These are phyloP conservation scores for Tridacna crocea DNA, from an alignment of 2,888 invertebrate genomes.

Conservation along the genomic window DNA sequence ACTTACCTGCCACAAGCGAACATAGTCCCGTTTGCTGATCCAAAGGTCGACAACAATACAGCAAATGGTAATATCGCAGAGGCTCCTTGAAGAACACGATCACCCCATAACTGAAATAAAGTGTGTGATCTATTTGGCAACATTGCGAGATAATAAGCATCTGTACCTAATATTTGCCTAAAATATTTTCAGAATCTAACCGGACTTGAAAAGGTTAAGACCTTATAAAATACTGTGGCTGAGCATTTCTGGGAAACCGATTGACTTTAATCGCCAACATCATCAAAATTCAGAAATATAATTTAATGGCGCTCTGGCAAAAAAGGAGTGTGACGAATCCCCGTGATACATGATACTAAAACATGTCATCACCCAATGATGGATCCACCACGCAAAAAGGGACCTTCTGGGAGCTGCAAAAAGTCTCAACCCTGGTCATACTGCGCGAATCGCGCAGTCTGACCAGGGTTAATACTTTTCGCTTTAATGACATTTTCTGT, in stretches of 20 bases:
- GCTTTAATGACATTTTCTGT: too few relatives aligned
- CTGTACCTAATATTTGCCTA: neutral
- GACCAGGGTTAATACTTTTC: too few relatives aligned
- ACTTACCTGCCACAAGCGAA: conserved; percentile 85
- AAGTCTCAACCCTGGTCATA: too few relatives aligned
- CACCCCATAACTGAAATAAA: conserved; percentile 73
- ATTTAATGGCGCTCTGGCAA: too few relatives aligned
- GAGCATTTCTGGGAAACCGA: neutral
- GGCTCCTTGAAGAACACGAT: conserved; percentile 67
- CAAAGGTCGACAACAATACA: conserved; percentile 78
- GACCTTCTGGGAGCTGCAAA: too few relatives aligned
- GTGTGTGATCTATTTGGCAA: neutral
- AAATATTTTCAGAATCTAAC: too few relatives aligned
- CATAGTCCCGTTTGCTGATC: conserved; percentile 73
- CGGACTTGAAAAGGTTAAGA: too few relatives aligned
- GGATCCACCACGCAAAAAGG: too few relatives aligned
- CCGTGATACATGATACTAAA: too few relatives aligned
- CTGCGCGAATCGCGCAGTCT: too few relatives aligned
- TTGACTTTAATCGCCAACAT: neutral
- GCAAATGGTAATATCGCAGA: conserved; percentile 73
- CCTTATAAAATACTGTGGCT: neutral
- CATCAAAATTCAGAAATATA: neutral
- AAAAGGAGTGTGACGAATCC: too few relatives aligned
- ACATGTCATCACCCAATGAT: too few relatives aligned
- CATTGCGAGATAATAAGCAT: neutral